These are phyloP conservation scores for Phylloscopus whistleri DNA, from an alignment of 2,113 vertebrate genomes.

Conservation along the genomic window DNA sequence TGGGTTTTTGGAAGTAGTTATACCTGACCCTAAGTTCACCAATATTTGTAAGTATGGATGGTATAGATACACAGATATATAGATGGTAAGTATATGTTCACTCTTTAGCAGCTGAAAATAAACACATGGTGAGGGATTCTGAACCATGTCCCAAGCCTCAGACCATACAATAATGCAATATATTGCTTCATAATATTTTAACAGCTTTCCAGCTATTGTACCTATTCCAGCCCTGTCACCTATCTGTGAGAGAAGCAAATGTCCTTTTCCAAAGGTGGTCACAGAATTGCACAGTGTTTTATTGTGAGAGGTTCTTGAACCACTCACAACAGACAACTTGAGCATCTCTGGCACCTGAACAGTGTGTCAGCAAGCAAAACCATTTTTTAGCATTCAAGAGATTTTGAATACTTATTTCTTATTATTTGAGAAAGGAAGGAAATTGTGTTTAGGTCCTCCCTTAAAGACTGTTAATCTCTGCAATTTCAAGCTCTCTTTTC, in stretches of 20 bases:
- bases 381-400: neutral
- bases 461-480: neutral
- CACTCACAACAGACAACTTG: neutral
- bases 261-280: neutral
- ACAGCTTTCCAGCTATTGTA: neutral
- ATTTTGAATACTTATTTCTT: neutral
- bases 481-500: neutral
- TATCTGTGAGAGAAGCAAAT: neutral
- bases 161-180: neutral
- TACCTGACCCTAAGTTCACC: neutral
- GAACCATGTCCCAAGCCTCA: neutral
- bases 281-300: neutral
- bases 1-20: neutral
- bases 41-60: neutral
- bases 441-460: neutral
- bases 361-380: neutral
- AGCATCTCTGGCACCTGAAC: neutral
- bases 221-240: neutral
- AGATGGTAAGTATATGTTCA: neutral
- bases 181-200: neutral
- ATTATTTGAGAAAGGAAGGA: neutral
- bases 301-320: neutral
- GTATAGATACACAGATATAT: neutral
- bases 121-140: neutral
- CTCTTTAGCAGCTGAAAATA: neutral